phyloP scores from a whole-genome alignment of 2,113 vertebrate species.

The Oreochromis aureus region DNA sequence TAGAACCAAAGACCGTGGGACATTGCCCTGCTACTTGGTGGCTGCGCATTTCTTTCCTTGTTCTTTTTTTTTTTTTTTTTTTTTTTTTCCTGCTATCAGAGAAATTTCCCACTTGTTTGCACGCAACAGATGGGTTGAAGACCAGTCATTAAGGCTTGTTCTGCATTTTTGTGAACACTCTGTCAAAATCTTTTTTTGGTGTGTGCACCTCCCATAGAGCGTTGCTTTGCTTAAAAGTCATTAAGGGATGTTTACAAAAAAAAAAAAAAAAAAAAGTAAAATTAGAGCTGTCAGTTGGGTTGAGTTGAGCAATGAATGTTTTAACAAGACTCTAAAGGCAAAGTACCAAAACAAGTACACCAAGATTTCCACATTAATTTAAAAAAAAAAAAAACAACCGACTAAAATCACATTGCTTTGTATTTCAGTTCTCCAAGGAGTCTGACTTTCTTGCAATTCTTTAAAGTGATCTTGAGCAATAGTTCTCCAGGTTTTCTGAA shows the following conservation, averaged over 20 bases:
- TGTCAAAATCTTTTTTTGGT: background rate
- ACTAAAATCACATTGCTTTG: background rate
- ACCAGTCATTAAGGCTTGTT: background rate
- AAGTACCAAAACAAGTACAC: background rate
- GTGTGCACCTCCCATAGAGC: background rate
- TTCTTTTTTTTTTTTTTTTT: background rate
- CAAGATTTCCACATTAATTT: background rate
- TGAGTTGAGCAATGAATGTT: background rate
- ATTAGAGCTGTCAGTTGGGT: background rate
- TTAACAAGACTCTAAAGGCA: background rate
- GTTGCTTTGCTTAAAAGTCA: background rate
- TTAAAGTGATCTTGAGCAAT: background rate
- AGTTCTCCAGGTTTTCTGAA: background rate
- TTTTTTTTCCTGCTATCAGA: background rate
- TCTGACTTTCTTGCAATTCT: background rate
- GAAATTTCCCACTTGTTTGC: background rate
- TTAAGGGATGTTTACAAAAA: background rate
- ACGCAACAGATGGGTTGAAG: background rate
- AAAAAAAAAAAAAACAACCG: background rate
- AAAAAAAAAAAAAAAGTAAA: background rate
- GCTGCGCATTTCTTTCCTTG: background rate
- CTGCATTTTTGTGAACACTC: background rate
- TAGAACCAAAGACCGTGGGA: background rate
- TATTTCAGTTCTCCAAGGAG: background rate
- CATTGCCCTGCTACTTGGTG: background rate